Evolutionary conservation across 2,888 invertebrate genomes (phyloP), one percentile per base, ranked within the genome.

Genomic region (Clanis bilineata): DNA sequence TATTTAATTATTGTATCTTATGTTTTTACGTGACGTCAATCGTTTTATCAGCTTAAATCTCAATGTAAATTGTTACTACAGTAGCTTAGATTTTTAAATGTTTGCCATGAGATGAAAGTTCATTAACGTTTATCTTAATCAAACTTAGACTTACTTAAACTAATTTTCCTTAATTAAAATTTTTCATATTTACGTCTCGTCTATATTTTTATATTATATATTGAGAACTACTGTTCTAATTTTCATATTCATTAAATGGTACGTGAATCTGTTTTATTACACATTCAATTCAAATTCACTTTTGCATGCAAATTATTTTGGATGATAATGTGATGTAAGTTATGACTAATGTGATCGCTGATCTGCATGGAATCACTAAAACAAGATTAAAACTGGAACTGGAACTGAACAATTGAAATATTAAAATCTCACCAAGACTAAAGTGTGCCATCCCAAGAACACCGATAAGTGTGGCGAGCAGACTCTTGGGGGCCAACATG

Each of bases 401-500:
- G n/a, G n/a, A n/a, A n/a, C 36, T 7, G 12, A 36, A 12, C 12
- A 36, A 32, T 32, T 3, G 9, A 3, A 36, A 3, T 9, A n/a
- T n/a, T n/a, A 10, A 12, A 36, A 36, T 23, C 87, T 81, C 84
- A 95, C 96, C 96, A 77, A 98, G 94, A 88, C 97, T 97, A 80
- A 97, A 97, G 87, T 97, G 97, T 1, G 97, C 95, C 94, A 97
- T 97, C 68, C 97, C 97, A 51, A 97, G 92, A 0, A 97, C 95
- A 18, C 97, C 97, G 75, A 97, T 97, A 58, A 97, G 92, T 0
- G 97, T 97, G 4, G 97, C 97, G 60, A 97, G 88, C 67, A 97
- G 90, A 74, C 95, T 96, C 80, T 96, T 95, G 0, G 98, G 97
- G 0, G 97, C 96, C 71, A 97, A 86, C 82, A 96, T 94, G 12